Percentiles rank a stretch among this genome's conserved stretches.
Conservation (phyloP, 2,888 invertebrate species). For the Drosophila kanekoi region DNA sequence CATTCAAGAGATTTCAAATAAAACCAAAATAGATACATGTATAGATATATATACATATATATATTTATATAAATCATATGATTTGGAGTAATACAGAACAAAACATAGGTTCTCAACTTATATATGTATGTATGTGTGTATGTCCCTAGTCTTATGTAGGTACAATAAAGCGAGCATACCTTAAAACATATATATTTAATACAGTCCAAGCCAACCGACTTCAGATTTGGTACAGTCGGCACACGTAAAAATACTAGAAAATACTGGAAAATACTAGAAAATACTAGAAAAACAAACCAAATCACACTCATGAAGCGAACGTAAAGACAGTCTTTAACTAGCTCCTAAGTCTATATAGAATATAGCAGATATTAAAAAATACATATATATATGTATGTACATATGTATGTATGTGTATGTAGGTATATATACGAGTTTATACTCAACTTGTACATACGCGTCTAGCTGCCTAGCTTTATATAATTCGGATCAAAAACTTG, state of each 20-base stretch:
- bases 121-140: slow-evolving; percentile 46
- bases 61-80: slow-evolving; percentile 3
- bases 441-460: slow-evolving; percentile 44
- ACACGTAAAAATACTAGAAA: background rate
- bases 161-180: slow-evolving; percentile 52
- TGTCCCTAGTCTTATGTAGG: slow-evolving; percentile 69
- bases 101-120: slow-evolving; percentile 70
- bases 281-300: slow-evolving; percentile 30
- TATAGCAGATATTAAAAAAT: slow-evolving; percentile 22
- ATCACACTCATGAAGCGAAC: slow-evolving; percentile 55
- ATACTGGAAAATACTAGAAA: background rate
- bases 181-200: slow-evolving; percentile 7
- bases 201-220: slow-evolving; percentile 5
- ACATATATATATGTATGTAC: slow-evolving; percentile 16
- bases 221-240: slow-evolving; percentile 3
- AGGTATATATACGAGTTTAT: slow-evolving; percentile 20
- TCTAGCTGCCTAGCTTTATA: slow-evolving; percentile 31
- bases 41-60: slow-evolving; percentile 3
- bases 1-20: slow-evolving; percentile 27
- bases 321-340: slow-evolving; percentile 57
- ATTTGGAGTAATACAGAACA: slow-evolving; percentile 46
- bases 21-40: slow-evolving; percentile 4
- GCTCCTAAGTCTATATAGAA: slow-evolving; percentile 46
- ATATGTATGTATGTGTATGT: too few relatives aligned
- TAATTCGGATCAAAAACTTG: slow-evolving; percentile 49